Conservation (phyloP, 2,113 vertebrate species). For the Cebidichthys violaceus region DNA sequence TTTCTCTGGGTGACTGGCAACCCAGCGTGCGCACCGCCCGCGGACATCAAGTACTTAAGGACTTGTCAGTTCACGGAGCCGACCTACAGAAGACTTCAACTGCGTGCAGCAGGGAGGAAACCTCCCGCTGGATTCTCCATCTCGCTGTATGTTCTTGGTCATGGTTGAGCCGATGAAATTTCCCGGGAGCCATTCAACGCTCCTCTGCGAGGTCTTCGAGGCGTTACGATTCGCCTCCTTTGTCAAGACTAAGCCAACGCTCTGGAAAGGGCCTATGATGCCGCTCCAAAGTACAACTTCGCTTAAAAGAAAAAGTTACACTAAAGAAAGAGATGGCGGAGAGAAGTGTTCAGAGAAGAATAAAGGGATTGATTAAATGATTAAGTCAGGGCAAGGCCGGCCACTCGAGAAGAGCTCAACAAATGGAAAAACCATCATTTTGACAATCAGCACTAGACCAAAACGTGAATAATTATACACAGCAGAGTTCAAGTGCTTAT, state of each 20-base stretch:
- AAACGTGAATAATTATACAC: neutral
- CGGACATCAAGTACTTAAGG: conserved; percentile 51
- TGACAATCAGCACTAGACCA: neutral
- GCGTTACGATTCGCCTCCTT: conserved; percentile 22
- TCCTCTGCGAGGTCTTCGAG: conserved; percentile 26
- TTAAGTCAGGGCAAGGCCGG: conserved; percentile 26
- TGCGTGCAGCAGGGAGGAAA: conserved; percentile 36
- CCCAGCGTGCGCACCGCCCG: conserved; percentile 27
- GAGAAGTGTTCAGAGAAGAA: conserved; percentile 2
- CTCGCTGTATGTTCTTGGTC: conserved; percentile 51
- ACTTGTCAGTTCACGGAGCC: conserved; percentile 51
- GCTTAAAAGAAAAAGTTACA: conserved; percentile 20
- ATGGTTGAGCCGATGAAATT: conserved; percentile 42
- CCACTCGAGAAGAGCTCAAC: conserved; percentile 8
- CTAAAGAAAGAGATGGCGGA: conserved; percentile 6
- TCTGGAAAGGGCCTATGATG: conserved; percentile 33
- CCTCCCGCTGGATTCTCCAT: conserved; percentile 46
- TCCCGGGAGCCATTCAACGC: conserved; percentile 39
- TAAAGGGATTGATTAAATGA: neutral
- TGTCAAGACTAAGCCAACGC: conserved; percentile 22
- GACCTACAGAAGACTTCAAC: conserved; percentile 40
- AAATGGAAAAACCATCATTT: neutral
- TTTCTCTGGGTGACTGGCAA: conserved; percentile 55
- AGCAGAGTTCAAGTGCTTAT: conserved; percentile 3
- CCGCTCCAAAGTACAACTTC: conserved; percentile 16